Evolutionary conservation across 2,888 invertebrate genomes (phyloP), one percentile per base, ranked within the genome.

Genomic region (Agrilus cyanescens): DNA sequence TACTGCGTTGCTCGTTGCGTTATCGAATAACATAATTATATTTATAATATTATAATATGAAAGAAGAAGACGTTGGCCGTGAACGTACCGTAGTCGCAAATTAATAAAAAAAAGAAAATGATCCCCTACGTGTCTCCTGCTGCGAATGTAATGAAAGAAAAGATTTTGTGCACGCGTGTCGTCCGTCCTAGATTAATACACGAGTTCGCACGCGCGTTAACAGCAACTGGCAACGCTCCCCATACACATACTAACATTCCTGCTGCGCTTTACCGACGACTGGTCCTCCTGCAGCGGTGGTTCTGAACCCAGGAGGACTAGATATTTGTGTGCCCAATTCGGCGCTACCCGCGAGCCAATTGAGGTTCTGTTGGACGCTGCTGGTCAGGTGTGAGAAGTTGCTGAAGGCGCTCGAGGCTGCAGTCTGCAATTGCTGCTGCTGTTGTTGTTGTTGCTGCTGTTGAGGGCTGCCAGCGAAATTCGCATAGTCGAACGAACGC

Each of bases 221-320:
- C 25, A 25, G 25, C 25, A 25, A 25, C 25, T 25, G 25, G 25
- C 25, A 25, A 25, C 25, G 25, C 10, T 4, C 25, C 25, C n/a
- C n/a, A n/a, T n/a, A 25, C 10, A 20, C 6, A 10, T 10, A 25
- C 25, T 59, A 66, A 57, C 66, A 66, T 53, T 66, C 66, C 47
- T 66, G 66, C 47, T 63, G 62, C 54, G 65, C 65, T 44, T 63
- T 60, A 32, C 61, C 58, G 49, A 25, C 25, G 4, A 45, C 39
- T 47, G 45, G 47, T 25, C 43, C 45, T 35, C 35, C 44, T 41
- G 63, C 61, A 42, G 57, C 53, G 37, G 55, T 57, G 47, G 58
- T 60, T 54, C 67, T 57, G 56, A 68, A 68, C 34, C 67, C 67
- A 15, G 67, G 67, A 37, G 67, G 67, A 52, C 63, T 66, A 37